phyloP scores from a whole-genome alignment of 2,113 vertebrate species.

The Pantherophis guttatus region DNA sequence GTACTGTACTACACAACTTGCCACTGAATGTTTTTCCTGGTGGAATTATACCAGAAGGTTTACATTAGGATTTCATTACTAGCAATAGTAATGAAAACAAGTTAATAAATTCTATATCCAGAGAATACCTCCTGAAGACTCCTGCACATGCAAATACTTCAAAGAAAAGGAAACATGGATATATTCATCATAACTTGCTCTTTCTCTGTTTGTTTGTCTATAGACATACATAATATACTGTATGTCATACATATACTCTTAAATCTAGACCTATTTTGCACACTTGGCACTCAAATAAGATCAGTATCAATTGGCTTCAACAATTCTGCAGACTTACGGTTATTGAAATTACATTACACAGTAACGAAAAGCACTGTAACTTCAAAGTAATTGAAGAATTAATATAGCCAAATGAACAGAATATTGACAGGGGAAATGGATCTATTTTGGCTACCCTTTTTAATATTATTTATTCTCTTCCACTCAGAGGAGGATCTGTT shows the following conservation, averaged over 20 bases:
- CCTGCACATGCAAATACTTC: neutral
- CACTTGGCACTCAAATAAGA: neutral
- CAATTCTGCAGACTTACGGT: neutral
- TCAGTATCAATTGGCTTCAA: neutral
- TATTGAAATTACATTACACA: slow-evolving; percentile 10
- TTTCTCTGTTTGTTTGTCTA: neutral
- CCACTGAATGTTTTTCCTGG: neutral
- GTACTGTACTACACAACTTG: neutral
- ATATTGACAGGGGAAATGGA: neutral
- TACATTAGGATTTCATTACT: neutral
- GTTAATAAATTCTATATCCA: neutral
- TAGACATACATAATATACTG: neutral
- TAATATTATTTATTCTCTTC: neutral
- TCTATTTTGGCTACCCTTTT: slow-evolving; percentile 16
- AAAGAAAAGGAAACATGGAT: neutral
- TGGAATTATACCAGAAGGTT: neutral
- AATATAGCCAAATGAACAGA: neutral
- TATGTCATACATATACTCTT: neutral
- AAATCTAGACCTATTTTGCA: neutral
- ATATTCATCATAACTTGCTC: neutral
- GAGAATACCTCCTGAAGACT: neutral
- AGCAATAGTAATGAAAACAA: neutral
- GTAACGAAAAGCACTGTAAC: neutral
- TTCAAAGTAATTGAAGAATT: slow-evolving; percentile 11
- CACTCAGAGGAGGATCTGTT: neutral